Percentiles rank a stretch among this genome's conserved stretches.
These are phyloP conservation scores for Phalacrocorax carbo DNA, from an alignment of 2,113 vertebrate genomes.

Conservation along the genomic window DNA sequence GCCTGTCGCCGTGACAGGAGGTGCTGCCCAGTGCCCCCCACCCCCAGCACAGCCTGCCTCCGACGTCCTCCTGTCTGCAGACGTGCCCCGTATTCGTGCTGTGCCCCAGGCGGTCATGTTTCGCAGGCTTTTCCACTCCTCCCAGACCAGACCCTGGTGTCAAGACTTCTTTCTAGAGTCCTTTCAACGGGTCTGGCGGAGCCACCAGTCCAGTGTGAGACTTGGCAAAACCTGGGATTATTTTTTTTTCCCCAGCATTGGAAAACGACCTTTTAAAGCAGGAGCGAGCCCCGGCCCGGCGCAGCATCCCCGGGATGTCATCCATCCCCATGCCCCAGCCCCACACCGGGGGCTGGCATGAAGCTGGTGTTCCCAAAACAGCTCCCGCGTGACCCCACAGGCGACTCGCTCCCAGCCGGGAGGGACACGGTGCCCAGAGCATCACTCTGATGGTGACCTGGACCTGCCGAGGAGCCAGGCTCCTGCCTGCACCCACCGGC, in stretches of 20 bases:
- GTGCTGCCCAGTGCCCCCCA: not conserved
- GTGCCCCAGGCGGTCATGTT: rapidly evolving
- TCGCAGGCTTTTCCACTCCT: not conserved
- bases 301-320: too few species aligned
- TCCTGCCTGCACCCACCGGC: rapidly evolving
- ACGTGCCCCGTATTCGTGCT: rapidly evolving
- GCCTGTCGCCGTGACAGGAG: rapidly evolving
- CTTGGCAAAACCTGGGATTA: not conserved
- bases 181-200: not conserved
- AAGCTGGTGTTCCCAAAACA: not conserved
- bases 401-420: not conserved
- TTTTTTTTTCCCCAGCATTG: too few species aligned
- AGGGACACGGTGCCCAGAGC: rapidly evolving
- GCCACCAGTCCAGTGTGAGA: not conserved
- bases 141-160: not conserved
- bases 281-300: not conserved
- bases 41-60: not conserved
- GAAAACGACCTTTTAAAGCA: not conserved
- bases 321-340: not conserved
- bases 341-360: too few species aligned
- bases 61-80: not conserved
- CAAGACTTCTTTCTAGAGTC: not conserved
- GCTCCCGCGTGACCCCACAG: too few species aligned
- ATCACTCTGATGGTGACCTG: rapidly evolving
- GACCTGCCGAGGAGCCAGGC: not conserved